Base-by-base conservation (phyloP, 1,140 invertebrate species). In the Heliconius hermathena region DNA sequence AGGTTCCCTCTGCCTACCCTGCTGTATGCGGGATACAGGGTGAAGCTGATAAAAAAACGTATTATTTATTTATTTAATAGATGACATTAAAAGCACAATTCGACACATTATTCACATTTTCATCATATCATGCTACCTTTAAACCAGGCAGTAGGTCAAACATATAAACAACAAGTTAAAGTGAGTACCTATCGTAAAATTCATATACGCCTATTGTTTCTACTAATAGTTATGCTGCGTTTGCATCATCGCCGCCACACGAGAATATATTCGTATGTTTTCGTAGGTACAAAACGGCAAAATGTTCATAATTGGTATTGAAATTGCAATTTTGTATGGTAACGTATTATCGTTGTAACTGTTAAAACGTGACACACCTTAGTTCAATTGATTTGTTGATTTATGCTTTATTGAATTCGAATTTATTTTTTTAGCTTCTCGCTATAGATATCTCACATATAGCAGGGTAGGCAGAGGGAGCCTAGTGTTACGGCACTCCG, bases 131-230 rank as follows among this genome's bases (percentile, higher is more conserved):
- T 38, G 20, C 13, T 72, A 72, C 18, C 71, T 72, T 33, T 20
- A 38, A 72, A 72, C 54, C 52, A 77, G 22, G 74, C 74, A 77
- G 79, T 71, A 82, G 75, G 81, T 77, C 78, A 79, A 22, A 79
- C 18, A 22, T 60, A 54, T 33, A 76, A 73, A 76, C 20, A 33
- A 75, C 36, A 57, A 72, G 66, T 72, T 38, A 75, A 71, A 73
- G 36, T 80, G 70, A 52, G 38, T 66, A 76, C 46, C 52, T 6
- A 11, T 71, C 74, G 74, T 76, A 73, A 80, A 80, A 76, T 46
- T 75, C 38, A 60, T 75, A 71, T 36, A 77, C 70, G 29, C 26
- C 74, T 73, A 66, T 73, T 73, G 70, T 60, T 73, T 20, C 29
- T 49, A 38, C 33, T 66, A 52, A 72, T 33, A 72, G 70, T 72